Percentiles rank a stretch among this genome's conserved stretches.
Evolutionary conservation across 2,113 vertebrate species (phyloP).

Genomic region (Elephas maximus): DNA sequence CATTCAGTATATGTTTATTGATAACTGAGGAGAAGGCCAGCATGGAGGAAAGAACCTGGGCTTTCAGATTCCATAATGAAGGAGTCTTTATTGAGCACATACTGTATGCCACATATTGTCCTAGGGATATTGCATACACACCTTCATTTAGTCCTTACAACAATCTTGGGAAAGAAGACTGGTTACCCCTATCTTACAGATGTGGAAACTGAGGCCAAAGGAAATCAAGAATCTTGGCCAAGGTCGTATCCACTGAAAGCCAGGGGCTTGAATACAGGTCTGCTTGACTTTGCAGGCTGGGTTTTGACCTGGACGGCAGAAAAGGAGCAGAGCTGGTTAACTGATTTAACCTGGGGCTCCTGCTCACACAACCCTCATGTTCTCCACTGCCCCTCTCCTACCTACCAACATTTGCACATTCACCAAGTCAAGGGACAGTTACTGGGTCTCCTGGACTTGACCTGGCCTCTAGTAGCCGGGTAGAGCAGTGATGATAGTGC

Average conservation of each 20-base stretch:
- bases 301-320: not conserved
- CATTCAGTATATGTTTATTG: not conserved
- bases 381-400: not conserved
- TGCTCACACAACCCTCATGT: not conserved
- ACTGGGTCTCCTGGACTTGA: not conserved
- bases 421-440: not conserved
- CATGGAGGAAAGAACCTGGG: not conserved
- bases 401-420: not conserved
- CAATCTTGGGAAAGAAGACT: not conserved
- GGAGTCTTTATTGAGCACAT: not conserved
- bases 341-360: not conserved
- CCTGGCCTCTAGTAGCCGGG: not conserved
- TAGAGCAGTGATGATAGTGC: not conserved
- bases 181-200: not conserved
- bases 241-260: not conserved
- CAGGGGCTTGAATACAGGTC: not conserved
- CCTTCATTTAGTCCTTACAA: not conserved
- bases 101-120: not conserved
- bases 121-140: not conserved
- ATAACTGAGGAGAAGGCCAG: not conserved
- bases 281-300: not conserved
- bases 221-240: not conserved
- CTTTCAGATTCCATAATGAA: not conserved
- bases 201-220: not conserved
- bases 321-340: not conserved